Conservation (phyloP, 2,113 vertebrate species). For the Felis chaus region DNA sequence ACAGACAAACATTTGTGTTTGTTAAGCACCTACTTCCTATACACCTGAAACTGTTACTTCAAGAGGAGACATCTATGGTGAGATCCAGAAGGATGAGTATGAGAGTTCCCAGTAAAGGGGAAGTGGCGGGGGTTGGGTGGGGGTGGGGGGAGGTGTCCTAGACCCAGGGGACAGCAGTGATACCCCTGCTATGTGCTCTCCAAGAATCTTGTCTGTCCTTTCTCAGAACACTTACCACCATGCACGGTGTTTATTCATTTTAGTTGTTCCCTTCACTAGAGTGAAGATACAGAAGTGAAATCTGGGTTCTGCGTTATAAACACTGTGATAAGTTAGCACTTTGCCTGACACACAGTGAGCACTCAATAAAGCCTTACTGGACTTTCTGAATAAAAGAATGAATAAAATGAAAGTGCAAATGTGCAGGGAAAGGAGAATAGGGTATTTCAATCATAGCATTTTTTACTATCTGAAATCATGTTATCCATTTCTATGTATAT, state of each 20-base stretch:
- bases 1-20: neutral
- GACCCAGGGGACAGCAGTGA: neutral
- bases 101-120: neutral
- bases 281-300: neutral
- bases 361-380: too few species aligned
- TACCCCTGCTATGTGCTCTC: neutral
- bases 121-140: neutral
- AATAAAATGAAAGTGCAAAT: too few species aligned
- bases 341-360: neutral
- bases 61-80: neutral
- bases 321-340: neutral
- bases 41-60: neutral
- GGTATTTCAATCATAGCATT: too few species aligned
- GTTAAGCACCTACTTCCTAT: neutral
- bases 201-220: neutral
- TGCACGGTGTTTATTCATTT: neutral
- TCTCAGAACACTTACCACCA: neutral
- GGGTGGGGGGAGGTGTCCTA: rapidly evolving
- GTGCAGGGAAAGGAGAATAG: too few species aligned
- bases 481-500: too few species aligned
- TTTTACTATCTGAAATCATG: too few species aligned
- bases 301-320: neutral
- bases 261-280: neutral
- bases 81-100: neutral
- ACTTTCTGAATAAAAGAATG: too few species aligned